Evolutionary conservation across 2,888 invertebrate species (phyloP).

Genomic region (Thymelicus lineola): DNA sequence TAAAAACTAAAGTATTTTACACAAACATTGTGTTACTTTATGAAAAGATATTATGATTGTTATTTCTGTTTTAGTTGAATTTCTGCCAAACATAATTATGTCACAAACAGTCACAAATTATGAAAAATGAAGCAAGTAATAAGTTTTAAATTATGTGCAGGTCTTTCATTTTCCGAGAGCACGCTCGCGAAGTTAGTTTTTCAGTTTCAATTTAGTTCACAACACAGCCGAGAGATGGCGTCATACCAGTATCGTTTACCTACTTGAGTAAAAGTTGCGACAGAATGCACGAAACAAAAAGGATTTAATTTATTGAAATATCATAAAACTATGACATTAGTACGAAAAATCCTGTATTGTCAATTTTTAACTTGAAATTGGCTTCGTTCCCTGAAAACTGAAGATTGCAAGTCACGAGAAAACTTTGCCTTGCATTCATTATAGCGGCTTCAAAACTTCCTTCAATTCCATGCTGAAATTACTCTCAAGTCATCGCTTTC

Average conservation of each 20-base stretch:
- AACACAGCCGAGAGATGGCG: constrained; percentile 31
- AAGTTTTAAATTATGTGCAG: too few species aligned
- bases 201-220: constrained; percentile 15
- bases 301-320: constrained; percentile 12
- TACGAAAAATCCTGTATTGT: constrained; percentile 21
- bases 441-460: constrained; percentile 66
- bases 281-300: constrained; percentile 16
- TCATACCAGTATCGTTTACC: constrained; percentile 12
- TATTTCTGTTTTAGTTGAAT: too few species aligned
- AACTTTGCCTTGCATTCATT: constrained; percentile 75
- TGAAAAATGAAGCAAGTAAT: too few species aligned
- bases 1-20: too few species aligned
- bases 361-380: constrained; percentile 47
- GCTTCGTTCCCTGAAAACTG: constrained; percentile 55
- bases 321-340: constrained; percentile 13
- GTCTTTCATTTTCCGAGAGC: neutral
- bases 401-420: constrained; percentile 64
- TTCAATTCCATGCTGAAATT: constrained; percentile 64
- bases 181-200: neutral
- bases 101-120: too few species aligned
- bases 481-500: constrained; percentile 54
- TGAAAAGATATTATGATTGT: too few species aligned
- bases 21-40: too few species aligned
- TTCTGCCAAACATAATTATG: too few species aligned
- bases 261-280: constrained; percentile 8